Conservation (phyloP, 2,113 vertebrate genomes). For the Saccopteryx leptura region DNA sequence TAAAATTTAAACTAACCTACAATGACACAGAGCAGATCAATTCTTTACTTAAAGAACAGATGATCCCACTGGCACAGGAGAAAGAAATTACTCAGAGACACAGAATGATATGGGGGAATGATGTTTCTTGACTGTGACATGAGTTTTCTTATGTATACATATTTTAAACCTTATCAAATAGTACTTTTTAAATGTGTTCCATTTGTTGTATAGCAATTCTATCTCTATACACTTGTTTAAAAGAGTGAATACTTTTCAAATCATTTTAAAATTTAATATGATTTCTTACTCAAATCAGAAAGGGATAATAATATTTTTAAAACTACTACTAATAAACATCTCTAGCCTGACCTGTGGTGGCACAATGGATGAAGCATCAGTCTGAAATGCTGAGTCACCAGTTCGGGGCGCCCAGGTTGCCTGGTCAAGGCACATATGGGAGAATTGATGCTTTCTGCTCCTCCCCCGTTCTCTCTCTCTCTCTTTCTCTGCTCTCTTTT, state of each 20-base stretch:
- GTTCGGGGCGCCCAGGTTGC: too few species aligned
- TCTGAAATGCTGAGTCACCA: too few species aligned
- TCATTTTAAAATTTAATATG: conserved; percentile 31
- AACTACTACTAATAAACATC: too few species aligned
- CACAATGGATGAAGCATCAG: too few species aligned
- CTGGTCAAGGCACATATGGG: too few species aligned
- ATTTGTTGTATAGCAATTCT: neutral
- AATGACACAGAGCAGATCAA: neutral
- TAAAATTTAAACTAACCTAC: conserved; percentile 8
- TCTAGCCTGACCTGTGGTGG: too few species aligned
- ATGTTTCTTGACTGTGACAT: neutral
- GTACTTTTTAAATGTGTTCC: neutral
- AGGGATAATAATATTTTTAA: neutral
- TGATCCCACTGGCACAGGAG: neutral
- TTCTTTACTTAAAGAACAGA: neutral
- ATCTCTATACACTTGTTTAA: neutral
- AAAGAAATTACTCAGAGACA: neutral
- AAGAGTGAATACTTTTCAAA: neutral
- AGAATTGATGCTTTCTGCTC: too few species aligned
- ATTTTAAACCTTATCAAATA: conserved; percentile 9
- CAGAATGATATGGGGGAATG: neutral
- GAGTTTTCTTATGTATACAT: neutral
- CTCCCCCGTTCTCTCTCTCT: too few species aligned
- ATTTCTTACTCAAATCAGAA: neutral
- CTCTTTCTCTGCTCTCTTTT: too few species aligned